Conservation (phyloP, 1,140 invertebrate genomes). For the Drosophila obscura region DNA sequence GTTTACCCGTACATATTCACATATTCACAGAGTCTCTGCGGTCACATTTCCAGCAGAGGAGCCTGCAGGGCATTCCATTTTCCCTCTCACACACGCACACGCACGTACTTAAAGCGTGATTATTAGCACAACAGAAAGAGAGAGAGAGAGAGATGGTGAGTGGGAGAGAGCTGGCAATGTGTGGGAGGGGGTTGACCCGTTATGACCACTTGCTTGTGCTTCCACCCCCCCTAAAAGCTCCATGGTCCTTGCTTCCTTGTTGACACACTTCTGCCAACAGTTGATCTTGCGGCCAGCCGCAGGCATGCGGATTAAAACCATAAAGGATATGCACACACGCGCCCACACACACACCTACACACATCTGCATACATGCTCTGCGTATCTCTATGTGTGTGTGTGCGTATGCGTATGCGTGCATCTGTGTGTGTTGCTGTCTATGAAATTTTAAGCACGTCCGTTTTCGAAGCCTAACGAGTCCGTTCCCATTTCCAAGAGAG, state of each 20-base stretch:
- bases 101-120: constrained; percentile 69
- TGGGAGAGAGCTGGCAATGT: not conserved
- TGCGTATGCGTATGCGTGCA: constrained; percentile 12
- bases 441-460: constrained; percentile 81
- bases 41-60: no score
- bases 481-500: constrained; percentile 50
- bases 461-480: constrained; percentile 73
- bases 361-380: constrained; percentile 4
- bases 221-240: constrained; percentile 5
- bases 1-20: no score
- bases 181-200: constrained; percentile 47
- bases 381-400: constrained; percentile 3
- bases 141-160: constrained; percentile 16
- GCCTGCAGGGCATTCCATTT: constrained; percentile 24
- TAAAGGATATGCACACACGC: constrained; percentile 75
- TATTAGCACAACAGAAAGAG: constrained; percentile 69
- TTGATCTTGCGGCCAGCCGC: constrained; percentile 80
- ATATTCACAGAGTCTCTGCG: no score
- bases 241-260: constrained; percentile 50
- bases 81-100: constrained; percentile 22
- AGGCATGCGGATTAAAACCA: constrained; percentile 82
- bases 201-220: constrained; percentile 73
- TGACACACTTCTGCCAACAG: constrained; percentile 82
- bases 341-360: constrained; percentile 10
- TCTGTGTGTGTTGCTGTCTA: constrained; percentile 29